Evolutionary conservation across 2,797 vertebrate genomes (phyloP).

Genomic region (Chrosomus eos): DNA sequence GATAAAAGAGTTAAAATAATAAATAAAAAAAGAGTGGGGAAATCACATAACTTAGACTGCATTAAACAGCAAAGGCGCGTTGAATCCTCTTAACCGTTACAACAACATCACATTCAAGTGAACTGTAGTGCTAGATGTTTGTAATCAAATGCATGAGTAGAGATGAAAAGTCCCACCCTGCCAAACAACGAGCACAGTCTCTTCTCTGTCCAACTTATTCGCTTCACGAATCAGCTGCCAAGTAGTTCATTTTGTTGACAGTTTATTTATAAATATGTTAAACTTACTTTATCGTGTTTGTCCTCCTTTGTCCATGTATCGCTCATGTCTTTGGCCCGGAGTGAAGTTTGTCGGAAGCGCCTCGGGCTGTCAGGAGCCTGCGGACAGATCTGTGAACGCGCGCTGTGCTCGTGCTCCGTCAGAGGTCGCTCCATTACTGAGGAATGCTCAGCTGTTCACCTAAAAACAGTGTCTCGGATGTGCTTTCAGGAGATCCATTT

Average conservation of each 20-base stretch:
- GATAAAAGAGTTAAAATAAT: background rate
- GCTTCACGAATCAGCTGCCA: background rate
- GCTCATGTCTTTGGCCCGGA: background rate
- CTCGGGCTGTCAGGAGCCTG: slow-evolving; percentile 23
- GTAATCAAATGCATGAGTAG: slow-evolving; percentile 14
- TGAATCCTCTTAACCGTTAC: background rate
- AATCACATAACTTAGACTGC: background rate
- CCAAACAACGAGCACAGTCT: background rate
- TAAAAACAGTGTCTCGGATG: background rate
- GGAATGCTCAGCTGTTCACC: slow-evolving; percentile 18
- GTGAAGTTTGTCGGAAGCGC: slow-evolving; percentile 30
- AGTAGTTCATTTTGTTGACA: background rate
- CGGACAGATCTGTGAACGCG: background rate
- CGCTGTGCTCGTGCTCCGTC: slow-evolving; percentile 25
- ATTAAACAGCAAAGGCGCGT: background rate
- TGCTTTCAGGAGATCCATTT: background rate
- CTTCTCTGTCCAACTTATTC: background rate
- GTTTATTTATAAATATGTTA: background rate
- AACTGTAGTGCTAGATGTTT: slow-evolving; percentile 14
- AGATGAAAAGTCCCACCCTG: slow-evolving; percentile 35
- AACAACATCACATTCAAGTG: background rate
- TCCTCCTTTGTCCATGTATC: background rate
- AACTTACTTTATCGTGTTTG: slow-evolving; percentile 29
- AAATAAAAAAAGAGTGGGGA: background rate
- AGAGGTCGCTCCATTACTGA: slow-evolving; percentile 51